Conservation (phyloP, 2,888 invertebrate species). For the Belgica antarctica region DNA sequence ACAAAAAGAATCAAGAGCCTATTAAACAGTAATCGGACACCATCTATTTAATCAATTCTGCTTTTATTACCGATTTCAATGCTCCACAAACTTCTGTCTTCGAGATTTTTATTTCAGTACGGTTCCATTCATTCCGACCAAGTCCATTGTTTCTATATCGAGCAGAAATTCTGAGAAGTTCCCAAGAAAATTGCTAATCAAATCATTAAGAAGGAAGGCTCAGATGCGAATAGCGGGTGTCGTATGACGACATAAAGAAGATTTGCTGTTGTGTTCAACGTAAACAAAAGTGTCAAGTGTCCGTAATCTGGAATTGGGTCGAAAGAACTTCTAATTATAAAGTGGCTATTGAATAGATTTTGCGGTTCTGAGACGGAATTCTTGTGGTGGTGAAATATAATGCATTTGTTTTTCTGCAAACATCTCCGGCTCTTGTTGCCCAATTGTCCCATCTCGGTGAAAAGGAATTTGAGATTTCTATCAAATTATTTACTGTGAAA, state of each 20-base stretch:
- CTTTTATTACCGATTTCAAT: not conserved
- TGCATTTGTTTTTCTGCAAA: slow-evolving; percentile 40
- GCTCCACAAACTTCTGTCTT: slow-evolving; percentile 17
- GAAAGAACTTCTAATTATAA: slow-evolving; percentile 33
- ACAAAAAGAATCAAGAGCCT: slow-evolving; percentile 22
- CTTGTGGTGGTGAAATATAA: slow-evolving; percentile 34
- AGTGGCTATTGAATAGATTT: slow-evolving; percentile 35
- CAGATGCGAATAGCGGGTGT: not conserved
- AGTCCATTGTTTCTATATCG: not conserved
- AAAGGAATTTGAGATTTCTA: slow-evolving; percentile 41
- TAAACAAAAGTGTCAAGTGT: slow-evolving; percentile 37
- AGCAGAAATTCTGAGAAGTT: not conserved
- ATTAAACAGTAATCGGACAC: slow-evolving; percentile 35
- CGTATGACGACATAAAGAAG: not conserved
- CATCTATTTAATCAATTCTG: slow-evolving; percentile 21
- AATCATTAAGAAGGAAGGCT: slow-evolving; percentile 30
- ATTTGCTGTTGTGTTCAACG: not conserved
- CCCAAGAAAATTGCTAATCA: slow-evolving; percentile 30
- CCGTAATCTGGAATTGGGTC: not conserved
- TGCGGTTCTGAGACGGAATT: slow-evolving; percentile 1
- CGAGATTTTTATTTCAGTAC: not conserved
- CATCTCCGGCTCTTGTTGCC: slow-evolving; percentile 1
- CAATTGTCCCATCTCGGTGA: not conserved
- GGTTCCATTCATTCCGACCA: not conserved
- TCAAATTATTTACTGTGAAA: slow-evolving; percentile 43